Evolutionary conservation across 2,113 vertebrate genomes (phyloP), one percentile per base, ranked within the genome.

Genomic region (Daboia siamensis): DNA sequence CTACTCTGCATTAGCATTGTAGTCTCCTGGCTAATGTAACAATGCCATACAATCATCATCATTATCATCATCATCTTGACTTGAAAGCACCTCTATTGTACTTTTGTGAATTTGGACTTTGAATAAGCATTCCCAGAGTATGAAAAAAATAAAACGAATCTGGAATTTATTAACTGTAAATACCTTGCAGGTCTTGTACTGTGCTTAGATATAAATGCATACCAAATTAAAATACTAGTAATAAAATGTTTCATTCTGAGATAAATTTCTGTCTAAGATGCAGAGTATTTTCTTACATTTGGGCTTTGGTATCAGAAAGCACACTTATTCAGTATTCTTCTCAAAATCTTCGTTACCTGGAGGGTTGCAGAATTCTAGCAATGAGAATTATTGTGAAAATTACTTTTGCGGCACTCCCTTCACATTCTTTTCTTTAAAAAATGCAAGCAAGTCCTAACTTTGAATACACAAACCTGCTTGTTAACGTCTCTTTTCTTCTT

Each of bases 401-500:
- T 44, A 86, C 61, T 29, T 51, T 48, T 61, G n/a, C 1, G 8
- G 29, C 44, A 90, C 24, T 48, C 55, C 2, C 44, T 61, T 13
- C n/a, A 9, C 91, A 1, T 2, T 0, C 0, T 86, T 94, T 96
- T 64, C 90, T 59, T 48, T 0, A 39, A 39, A 13, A 6, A 39
- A 80, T 88, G 1, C 59, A 0, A 54, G 3, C 90, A 46, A 21
- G 0, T 15, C 7, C 48, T 0, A 94, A 29, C 95, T 96, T 95
- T 93, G 92, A 93, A 91, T 44, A 80, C 33, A 10, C 85, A 88
- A 84, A 88, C 94, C 94, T 92, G 95, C 94, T 88, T 93, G 93
- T 93, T 92, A 2, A 12, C 11, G 2, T 86, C 85, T 12, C 69
- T 94, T 93, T 92, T 94, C 46, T 69, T 93, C 94, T 95, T 88